A percentile compares a stretch with the other conserved stretches of the same genome.
Evolutionary conservation across 2,888 invertebrate species (phyloP).

Genomic region (Nomada ferruginata): DNA sequence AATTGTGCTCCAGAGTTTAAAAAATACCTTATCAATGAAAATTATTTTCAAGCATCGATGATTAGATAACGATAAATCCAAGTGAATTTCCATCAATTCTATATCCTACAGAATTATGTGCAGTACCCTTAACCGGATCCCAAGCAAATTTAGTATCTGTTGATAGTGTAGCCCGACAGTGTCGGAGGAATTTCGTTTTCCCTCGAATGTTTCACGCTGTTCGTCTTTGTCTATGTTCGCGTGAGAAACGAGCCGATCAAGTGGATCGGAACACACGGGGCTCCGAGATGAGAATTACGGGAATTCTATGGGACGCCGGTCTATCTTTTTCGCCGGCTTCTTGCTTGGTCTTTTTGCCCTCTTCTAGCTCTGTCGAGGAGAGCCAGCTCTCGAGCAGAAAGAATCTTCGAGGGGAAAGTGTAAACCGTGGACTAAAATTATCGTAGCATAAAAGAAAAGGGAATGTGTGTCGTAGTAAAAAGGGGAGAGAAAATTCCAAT

Average conservation of each 20-base stretch:
- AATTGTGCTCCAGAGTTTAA: background rate
- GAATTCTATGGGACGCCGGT: slow-evolving; percentile 56
- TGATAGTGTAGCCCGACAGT: background rate
- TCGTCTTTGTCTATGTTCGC: slow-evolving; percentile 33
- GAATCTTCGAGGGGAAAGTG: slow-evolving; percentile 42
- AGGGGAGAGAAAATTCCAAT: background rate
- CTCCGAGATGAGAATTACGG: slow-evolving; percentile 60
- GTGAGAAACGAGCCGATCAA: slow-evolving; percentile 62
- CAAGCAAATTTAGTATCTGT: background rate
- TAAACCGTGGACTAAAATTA: slow-evolving; percentile 26
- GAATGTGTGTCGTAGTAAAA: no score
- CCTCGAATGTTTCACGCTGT: slow-evolving; percentile 42
- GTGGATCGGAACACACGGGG: slow-evolving; percentile 61
- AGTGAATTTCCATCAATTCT: slow-evolving; percentile 13
- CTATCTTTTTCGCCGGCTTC: slow-evolving; percentile 42
- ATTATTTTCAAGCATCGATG: slow-evolving; percentile 20
- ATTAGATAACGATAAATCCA: background rate
- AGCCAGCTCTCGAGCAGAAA: slow-evolving; percentile 17
- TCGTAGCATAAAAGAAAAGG: background rate
- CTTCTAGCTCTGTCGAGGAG: background rate
- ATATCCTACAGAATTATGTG: background rate
- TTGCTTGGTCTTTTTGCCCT: slow-evolving; percentile 31
- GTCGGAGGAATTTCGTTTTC: slow-evolving; percentile 25
- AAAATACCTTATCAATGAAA: background rate
- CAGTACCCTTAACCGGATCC: background rate